Evolutionary conservation across 2,797 vertebrate genomes (phyloP).

Genomic region (Enteromius fasciolatus): DNA sequence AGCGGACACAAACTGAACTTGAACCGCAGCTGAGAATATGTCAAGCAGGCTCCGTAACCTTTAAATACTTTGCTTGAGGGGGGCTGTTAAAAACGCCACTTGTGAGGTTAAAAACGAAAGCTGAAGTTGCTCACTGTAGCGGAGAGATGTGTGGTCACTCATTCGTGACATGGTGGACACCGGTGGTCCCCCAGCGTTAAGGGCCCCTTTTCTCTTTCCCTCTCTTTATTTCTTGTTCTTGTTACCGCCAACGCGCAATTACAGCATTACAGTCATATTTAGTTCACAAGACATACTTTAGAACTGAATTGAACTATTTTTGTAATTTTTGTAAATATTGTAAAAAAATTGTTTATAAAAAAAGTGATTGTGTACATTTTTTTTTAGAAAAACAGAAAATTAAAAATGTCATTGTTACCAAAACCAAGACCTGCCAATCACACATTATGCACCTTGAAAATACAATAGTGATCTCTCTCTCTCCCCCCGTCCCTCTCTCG

Average conservation of each 20-base stretch:
- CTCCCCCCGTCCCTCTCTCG: background rate
- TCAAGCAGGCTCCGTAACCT: conserved; percentile 51
- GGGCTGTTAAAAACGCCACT: conserved; percentile 29
- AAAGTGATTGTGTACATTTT: background rate
- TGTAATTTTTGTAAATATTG: too few relatives aligned
- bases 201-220: conserved; percentile 25
- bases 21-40: conserved; percentile 57
- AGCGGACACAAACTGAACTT: conserved; percentile 73
- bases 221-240: background rate
- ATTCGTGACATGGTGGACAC: conserved; percentile 67
- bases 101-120: conserved; percentile 35
- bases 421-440: conserved; percentile 17
- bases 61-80: conserved; percentile 57
- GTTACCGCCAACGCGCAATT: too few relatives aligned
- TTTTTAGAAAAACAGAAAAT: background rate
- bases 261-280: background rate
- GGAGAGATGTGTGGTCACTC: conserved; percentile 63
- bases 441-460: conserved; percentile 16
- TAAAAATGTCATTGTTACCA: conserved; percentile 3
- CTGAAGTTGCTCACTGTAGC: conserved; percentile 33
- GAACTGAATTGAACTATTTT: background rate
- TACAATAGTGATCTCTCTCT: conserved; percentile 15
- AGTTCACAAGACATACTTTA: background rate
- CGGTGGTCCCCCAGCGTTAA: conserved; percentile 49
- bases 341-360: background rate